Conservation (phyloP, 2,888 invertebrate genomes). For the Eugnorisma glareosa region DNA sequence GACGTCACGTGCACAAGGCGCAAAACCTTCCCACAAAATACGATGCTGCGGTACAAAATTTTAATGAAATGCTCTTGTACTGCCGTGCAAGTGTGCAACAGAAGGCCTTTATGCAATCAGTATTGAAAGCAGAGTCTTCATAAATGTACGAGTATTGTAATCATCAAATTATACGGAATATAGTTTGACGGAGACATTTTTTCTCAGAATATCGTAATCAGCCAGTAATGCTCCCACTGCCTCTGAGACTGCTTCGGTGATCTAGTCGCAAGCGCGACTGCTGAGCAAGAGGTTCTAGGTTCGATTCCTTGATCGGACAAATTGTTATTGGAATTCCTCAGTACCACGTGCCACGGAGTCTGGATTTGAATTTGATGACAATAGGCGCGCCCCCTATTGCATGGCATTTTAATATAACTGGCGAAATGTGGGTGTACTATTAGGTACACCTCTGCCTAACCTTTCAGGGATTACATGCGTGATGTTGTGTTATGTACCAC, state of each 20-base stretch:
- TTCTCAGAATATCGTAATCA: background rate
- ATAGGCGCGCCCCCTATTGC: too few relatives aligned
- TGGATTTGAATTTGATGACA: too few relatives aligned
- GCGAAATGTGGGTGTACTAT: background rate
- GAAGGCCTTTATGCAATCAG: slow-evolving; percentile 18
- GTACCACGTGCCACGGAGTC: too few relatives aligned
- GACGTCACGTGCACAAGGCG: slow-evolving; percentile 44
- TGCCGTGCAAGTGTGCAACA: slow-evolving; percentile 7
- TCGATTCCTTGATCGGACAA: background rate
- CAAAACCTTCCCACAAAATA: slow-evolving; percentile 35
- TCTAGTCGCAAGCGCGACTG: background rate
- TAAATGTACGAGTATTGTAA: background rate
- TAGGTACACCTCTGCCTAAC: background rate
- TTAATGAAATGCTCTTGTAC: slow-evolving; percentile 26
- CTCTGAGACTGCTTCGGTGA: background rate
- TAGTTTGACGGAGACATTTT: background rate
- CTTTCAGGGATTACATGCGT: too few relatives aligned
- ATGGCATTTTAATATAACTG: background rate
- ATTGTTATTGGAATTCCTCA: background rate
- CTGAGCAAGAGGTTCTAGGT: background rate
- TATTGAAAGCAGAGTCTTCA: background rate
- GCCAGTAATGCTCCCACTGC: background rate
- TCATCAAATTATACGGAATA: background rate
- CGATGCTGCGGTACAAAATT: slow-evolving; percentile 18
- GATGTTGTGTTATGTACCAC: too few relatives aligned